These are phyloP conservation scores for Hemiprocne comata DNA, from an alignment of 2,113 vertebrate genomes.

Conservation along the genomic window DNA sequence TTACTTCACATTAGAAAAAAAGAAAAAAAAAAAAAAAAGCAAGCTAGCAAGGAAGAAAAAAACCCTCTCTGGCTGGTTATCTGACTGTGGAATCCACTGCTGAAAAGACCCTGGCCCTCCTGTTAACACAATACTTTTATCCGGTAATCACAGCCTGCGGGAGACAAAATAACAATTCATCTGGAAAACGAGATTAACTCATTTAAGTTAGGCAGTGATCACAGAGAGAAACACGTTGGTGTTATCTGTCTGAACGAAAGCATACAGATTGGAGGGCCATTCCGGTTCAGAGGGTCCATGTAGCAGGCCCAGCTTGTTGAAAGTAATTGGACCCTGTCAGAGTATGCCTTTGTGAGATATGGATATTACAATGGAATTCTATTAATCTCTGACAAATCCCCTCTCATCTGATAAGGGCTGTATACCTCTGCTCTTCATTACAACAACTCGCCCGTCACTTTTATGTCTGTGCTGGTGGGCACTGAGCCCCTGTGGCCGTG, in stretches of 20 bases:
- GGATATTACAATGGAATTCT: slow-evolving; percentile 80
- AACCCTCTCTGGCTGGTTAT: slow-evolving; percentile 8
- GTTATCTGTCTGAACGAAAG: slow-evolving; percentile 76
- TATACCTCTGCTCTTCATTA: slow-evolving; percentile 59
- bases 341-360: slow-evolving; percentile 78
- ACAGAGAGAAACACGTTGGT: slow-evolving; percentile 73
- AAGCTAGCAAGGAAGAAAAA: background rate
- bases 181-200: slow-evolving; percentile 88
- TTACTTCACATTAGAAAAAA: background rate
- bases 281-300: slow-evolving; percentile 75
- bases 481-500: background rate
- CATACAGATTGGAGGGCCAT: slow-evolving; percentile 75
- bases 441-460: background rate
- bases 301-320: slow-evolving; percentile 74
- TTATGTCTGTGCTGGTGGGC: background rate
- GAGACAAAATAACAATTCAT: slow-evolving; percentile 86
- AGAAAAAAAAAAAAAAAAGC: background rate
- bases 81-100: slow-evolving; percentile 24
- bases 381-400: slow-evolving; percentile 81
- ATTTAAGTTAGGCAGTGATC: slow-evolving; percentile 78
- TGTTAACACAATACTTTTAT: slow-evolving; percentile 83
- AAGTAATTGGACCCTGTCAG: slow-evolving; percentile 79
- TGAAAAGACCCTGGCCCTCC: slow-evolving; percentile 69
- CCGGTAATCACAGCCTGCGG: slow-evolving; percentile 81
- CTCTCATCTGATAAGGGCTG: slow-evolving; percentile 73